Evolutionary conservation across 92 coral and sea anemone genomes (phyloP).

Genomic region (Siderastrea radians): DNA sequence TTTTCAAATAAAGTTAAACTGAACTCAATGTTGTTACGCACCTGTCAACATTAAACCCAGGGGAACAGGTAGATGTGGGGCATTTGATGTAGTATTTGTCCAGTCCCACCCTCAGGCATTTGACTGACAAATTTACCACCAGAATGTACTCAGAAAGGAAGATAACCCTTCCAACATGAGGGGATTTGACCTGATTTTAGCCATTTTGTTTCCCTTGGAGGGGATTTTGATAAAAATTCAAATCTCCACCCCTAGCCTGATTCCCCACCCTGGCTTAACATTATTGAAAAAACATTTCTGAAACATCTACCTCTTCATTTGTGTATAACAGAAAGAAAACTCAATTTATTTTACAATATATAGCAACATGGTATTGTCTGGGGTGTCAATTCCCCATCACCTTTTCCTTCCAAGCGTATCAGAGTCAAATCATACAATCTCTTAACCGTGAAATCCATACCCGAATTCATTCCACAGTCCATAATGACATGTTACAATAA

Average conservation of each 20-base stretch:
- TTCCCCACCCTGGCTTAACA: not conserved
- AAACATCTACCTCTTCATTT: conserved; percentile 6
- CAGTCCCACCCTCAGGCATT: not conserved
- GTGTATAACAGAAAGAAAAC: conserved; percentile 5
- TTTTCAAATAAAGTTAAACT: not conserved
- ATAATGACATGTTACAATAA: conserved; percentile 55
- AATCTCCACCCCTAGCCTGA: conserved; percentile 9
- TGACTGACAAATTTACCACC: not conserved
- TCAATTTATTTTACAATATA: conserved; percentile 8
- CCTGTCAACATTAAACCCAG: not conserved
- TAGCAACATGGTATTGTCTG: not conserved
- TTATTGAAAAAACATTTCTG: conserved; percentile 8
- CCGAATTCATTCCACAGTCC: conserved; percentile 80
- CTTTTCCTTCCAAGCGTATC: conserved; percentile 5
- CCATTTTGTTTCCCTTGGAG: not conserved
- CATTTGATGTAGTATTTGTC: not conserved
- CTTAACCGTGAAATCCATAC: conserved; percentile 60
- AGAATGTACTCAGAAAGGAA: not conserved
- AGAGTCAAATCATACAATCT: conserved; percentile 14
- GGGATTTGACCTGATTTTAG: not conserved
- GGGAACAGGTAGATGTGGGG: not conserved
- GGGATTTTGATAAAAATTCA: not conserved
- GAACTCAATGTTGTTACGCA: conserved; percentile 1
- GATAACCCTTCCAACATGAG: not conserved
- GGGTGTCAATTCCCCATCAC: not conserved